These are phyloP conservation scores for Aleiodes testaceus DNA, from an alignment of 2,888 invertebrate genomes.

Conservation along the genomic window DNA sequence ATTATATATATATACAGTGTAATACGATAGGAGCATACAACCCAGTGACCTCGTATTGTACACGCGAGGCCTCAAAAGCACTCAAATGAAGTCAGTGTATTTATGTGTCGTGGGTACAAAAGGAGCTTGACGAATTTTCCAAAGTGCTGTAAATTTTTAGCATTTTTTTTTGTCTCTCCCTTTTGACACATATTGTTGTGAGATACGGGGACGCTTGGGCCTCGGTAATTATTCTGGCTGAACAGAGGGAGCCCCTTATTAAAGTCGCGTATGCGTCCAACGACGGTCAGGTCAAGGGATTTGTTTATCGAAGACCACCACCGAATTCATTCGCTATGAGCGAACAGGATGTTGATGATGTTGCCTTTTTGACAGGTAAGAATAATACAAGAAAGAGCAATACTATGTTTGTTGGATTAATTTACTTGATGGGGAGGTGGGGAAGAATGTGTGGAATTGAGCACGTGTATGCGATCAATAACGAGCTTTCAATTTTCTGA, in stretches of 20 bases:
- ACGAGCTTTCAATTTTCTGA: no score
- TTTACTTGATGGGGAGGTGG: no score
- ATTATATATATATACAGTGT: constrained; percentile 25
- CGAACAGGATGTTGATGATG: constrained; percentile 92
- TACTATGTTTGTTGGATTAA: background rate
- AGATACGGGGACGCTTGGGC: constrained; percentile 48
- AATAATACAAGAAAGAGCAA: constrained; percentile 1
- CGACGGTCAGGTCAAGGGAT: constrained; percentile 69
- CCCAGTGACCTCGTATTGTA: constrained; percentile 53
- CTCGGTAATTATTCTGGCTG: constrained; percentile 65
- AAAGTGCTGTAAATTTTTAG: background rate
- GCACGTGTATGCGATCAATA: no score
- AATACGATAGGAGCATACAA: constrained; percentile 29
- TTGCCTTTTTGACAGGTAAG: constrained; percentile 89
- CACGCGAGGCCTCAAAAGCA: constrained; percentile 33
- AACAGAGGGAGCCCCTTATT: constrained; percentile 70
- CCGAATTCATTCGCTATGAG: constrained; percentile 78
- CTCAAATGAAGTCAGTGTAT: constrained; percentile 43
- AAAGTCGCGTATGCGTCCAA: constrained; percentile 71
- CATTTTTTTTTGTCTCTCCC: background rate
- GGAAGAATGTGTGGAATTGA: no score
- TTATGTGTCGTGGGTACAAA: background rate
- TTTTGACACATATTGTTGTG: background rate
- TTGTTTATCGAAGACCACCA: constrained; percentile 69
- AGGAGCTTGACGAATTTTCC: background rate